These are phyloP conservation scores for Caerostris extrusa DNA, from an alignment of 1,140 invertebrate species.

Conservation along the genomic window DNA sequence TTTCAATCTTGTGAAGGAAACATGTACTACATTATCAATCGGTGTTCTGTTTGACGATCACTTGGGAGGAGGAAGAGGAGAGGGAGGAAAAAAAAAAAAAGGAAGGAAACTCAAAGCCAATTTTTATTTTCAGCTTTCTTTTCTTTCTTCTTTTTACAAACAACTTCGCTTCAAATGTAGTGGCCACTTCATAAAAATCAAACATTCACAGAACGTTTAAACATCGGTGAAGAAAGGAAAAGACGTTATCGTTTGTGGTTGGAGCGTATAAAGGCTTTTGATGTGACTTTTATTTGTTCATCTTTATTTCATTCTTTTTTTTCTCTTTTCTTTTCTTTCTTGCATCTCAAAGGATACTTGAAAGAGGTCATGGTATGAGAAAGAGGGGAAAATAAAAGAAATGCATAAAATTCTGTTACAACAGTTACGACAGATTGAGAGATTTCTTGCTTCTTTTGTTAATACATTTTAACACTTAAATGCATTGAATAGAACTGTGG, in stretches of 20 bases:
- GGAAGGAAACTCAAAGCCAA: background rate
- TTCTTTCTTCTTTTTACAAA: conserved; percentile 68
- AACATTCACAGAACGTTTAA: conserved; percentile 56
- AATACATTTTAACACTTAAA: background rate
- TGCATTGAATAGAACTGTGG: background rate
- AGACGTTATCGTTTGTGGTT: conserved; percentile 14
- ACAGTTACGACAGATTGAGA: conserved; percentile 5
- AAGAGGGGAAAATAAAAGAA: background rate
- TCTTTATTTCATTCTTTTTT: background rate
- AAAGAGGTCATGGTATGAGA: conserved; percentile 12
- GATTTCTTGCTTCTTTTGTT: background rate
- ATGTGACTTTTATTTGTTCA: conserved; percentile 39
- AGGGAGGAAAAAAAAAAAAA: background rate
- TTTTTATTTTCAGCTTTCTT: conserved; percentile 44
- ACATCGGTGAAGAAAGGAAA: conserved; percentile 35
- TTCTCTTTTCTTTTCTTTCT: background rate
- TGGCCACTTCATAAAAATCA: conserved; percentile 71
- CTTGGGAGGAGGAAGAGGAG: background rate
- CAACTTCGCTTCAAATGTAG: conserved; percentile 69
- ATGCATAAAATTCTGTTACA: background rate
- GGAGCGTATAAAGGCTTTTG: conserved; percentile 28
- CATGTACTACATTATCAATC: conserved; percentile 42
- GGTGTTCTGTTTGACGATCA: conserved; percentile 26
- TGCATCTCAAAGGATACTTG: background rate
- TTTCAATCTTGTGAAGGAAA: background rate